Evolutionary conservation across 2,797 vertebrate species (phyloP).

Genomic region (Acanthopagrus latus): DNA sequence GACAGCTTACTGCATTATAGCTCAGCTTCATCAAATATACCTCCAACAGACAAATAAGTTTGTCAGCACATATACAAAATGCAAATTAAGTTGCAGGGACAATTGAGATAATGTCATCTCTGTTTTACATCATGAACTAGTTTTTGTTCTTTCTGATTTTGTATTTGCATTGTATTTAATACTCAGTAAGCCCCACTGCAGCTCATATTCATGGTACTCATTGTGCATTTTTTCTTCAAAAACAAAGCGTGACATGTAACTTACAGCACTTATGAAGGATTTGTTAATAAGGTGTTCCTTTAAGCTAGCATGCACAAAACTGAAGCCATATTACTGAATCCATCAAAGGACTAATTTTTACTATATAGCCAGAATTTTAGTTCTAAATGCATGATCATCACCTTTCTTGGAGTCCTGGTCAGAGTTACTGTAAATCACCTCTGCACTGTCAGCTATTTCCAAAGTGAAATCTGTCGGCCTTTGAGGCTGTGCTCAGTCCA

Average conservation of each 20-base stretch:
- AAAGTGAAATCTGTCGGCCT: too few species aligned
- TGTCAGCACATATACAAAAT: not conserved
- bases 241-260: not conserved
- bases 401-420: too few species aligned
- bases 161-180: conserved; percentile 13
- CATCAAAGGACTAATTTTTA: not conserved
- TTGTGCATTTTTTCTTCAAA: not conserved
- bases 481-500: too few species aligned
- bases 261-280: not conserved
- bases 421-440: too few species aligned
- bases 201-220: not conserved
- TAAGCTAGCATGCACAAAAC: not conserved
- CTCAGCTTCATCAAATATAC: not conserved
- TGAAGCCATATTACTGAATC: not conserved
- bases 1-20: conserved; percentile 14
- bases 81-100: not conserved
- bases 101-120: conserved; percentile 5
- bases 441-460: too few species aligned
- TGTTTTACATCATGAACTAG: not conserved
- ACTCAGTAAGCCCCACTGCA: not conserved
- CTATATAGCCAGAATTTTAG: too few species aligned
- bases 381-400: too few species aligned
- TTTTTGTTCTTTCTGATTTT: not conserved
- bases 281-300: not conserved
- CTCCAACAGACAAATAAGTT: not conserved